These are phyloP conservation scores for Rhinichthys osculus DNA, from an alignment of 2,797 vertebrate genomes.

Conservation along the genomic window DNA sequence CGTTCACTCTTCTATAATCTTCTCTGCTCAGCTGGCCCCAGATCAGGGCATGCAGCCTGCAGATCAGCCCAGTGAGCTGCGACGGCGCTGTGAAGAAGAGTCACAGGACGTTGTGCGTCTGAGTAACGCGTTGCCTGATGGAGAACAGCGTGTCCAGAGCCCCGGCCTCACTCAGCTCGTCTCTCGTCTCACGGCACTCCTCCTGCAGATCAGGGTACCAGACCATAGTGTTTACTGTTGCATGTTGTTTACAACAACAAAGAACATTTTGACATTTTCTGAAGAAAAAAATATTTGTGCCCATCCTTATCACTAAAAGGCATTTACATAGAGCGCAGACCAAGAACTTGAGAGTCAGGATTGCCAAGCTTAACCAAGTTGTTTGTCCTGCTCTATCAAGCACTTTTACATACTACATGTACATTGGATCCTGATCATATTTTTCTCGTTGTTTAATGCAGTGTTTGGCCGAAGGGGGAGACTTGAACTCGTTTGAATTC, in stretches of 20 bases:
- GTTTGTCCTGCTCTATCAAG: background rate
- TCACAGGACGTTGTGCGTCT: slow-evolving; percentile 91
- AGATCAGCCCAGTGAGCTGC: slow-evolving; percentile 92
- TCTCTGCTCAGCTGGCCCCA: slow-evolving; percentile 86
- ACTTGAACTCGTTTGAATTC: slow-evolving; percentile 98
- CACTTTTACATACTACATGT: background rate
- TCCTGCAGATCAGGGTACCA: slow-evolving; percentile 95
- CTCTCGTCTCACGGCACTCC: slow-evolving; percentile 91
- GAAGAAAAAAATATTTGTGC: background rate
- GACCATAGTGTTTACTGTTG: background rate
- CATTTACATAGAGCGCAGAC: background rate
- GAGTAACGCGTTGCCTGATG: slow-evolving; percentile 80
- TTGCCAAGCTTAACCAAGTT: background rate
- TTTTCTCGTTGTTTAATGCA: slow-evolving; percentile 65
- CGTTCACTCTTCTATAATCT: background rate
- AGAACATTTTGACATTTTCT: background rate
- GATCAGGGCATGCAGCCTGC: slow-evolving; percentile 95
- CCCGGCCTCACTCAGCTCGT: slow-evolving; percentile 90
- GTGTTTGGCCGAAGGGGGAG: slow-evolving; percentile 96
- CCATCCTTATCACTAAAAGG: background rate
- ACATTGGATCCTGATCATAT: background rate
- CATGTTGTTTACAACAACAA: background rate
- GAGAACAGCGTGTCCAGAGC: slow-evolving; percentile 85
- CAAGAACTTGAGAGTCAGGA: background rate
- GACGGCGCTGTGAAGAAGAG: slow-evolving; percentile 91